Evolutionary conservation across 92 coral and sea anemone genomes (phyloP).

Genomic region (Nematostella vectensis): DNA sequence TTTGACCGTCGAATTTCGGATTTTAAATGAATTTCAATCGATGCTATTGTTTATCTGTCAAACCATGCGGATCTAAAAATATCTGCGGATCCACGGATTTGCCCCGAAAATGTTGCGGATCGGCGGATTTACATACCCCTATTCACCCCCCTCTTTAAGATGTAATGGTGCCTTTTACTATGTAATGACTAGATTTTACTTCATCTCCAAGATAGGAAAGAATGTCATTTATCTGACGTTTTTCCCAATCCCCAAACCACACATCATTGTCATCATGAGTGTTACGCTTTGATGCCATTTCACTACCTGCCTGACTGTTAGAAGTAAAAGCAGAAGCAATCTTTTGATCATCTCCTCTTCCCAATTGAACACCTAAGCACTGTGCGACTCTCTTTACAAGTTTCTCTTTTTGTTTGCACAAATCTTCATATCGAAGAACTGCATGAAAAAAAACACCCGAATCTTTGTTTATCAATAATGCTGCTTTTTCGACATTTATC

Average conservation of each 20-base stretch:
- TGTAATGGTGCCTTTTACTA: not conserved
- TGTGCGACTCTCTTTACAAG: not conserved
- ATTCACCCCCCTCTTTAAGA: too few species aligned
- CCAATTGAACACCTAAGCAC: not conserved
- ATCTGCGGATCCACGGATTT: too few species aligned
- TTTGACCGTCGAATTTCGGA: too few species aligned
- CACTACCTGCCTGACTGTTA: not conserved
- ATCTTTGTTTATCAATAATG: not conserved
- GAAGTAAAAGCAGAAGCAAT: not conserved
- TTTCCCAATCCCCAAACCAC: constrained; percentile 6
- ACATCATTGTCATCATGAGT: not conserved
- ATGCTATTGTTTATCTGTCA: too few species aligned
- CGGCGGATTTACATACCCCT: too few species aligned
- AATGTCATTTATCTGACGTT: not conserved
- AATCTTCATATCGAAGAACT: constrained; percentile 1
- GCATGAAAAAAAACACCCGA: not conserved
- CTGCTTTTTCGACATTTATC: not conserved
- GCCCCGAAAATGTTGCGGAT: too few species aligned
- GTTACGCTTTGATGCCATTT: not conserved
- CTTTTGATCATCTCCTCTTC: not conserved
- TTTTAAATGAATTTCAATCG: too few species aligned
- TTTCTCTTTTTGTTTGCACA: not conserved
- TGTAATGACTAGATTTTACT: not conserved
- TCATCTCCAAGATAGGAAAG: not conserved
- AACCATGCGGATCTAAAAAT: too few species aligned